phyloP scores from a whole-genome alignment of 2,888 invertebrate genomes.

The Caprella mutica region DNA sequence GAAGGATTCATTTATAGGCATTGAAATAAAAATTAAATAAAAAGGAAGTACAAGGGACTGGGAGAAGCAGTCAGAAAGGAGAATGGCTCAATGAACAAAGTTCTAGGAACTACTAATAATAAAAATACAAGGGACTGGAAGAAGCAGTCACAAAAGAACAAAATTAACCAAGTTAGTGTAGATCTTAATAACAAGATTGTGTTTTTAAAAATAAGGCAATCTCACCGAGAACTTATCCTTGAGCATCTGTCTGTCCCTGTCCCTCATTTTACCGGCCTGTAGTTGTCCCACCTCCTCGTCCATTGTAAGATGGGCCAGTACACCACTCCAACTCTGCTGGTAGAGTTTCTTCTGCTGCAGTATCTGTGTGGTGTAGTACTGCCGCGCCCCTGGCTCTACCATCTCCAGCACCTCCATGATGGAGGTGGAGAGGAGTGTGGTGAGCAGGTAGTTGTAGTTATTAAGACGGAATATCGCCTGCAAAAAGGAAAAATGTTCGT shows the following conservation, averaged over 20 bases:
- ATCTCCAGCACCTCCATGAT: slow-evolving; percentile 62
- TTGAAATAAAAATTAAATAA: no score
- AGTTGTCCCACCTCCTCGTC: slow-evolving; percentile 52
- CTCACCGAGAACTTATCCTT: slow-evolving; percentile 81
- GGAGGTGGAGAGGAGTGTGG: slow-evolving; percentile 73
- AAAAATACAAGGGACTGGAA: no score
- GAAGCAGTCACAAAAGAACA: no score
- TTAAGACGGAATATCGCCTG: slow-evolving; percentile 84
- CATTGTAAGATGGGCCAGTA: slow-evolving; percentile 59
- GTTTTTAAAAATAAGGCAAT: no score
- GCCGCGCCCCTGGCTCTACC: slow-evolving; percentile 37
- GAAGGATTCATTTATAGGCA: neutral
- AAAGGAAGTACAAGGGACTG: no score
- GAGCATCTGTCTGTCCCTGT: slow-evolving; percentile 70
- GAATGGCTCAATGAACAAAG: no score
- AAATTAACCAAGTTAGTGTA: no score
- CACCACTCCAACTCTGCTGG: slow-evolving; percentile 60
- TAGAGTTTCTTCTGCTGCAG: slow-evolving; percentile 68
- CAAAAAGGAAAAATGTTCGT: slow-evolving; percentile 67
- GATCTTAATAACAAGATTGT: no score
- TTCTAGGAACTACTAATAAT: no score
- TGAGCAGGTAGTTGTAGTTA: slow-evolving; percentile 88
- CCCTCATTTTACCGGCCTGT: slow-evolving; percentile 58
- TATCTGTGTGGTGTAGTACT: slow-evolving; percentile 74
- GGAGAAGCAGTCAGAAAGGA: no score